These are phyloP conservation scores for Acinonyx jubatus DNA, from an alignment of 2,113 vertebrate genomes.

Conservation along the genomic window DNA sequence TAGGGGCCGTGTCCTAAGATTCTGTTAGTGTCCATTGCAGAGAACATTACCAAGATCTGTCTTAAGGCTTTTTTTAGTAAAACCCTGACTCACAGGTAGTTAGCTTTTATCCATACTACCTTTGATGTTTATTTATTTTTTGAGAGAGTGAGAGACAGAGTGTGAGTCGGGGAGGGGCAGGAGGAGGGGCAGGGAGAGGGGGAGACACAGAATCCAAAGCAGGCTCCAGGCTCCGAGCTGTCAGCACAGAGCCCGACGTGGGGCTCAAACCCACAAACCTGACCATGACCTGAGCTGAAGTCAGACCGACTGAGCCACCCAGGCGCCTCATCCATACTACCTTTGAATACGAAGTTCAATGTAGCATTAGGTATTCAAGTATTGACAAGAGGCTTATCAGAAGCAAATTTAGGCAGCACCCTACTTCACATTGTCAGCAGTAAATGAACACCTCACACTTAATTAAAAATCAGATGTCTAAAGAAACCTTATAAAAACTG, in stretches of 20 bases:
- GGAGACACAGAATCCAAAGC: no score
- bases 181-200: no score
- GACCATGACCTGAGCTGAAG: no score
- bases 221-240: no score
- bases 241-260: no score
- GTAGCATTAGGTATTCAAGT: constrained; percentile 6
- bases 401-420: constrained; percentile 9
- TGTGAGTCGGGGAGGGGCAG: no score
- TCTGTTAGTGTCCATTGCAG: background rate
- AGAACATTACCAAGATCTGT: background rate
- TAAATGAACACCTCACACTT: background rate
- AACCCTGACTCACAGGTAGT: background rate
- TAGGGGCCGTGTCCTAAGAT: background rate
- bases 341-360: background rate
- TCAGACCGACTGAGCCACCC: no score
- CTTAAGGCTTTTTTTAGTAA: constrained; percentile 14
- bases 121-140: background rate
- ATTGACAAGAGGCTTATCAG: constrained; percentile 43
- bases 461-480: constrained; percentile 43
- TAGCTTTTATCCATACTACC: background rate
- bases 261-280: no score
- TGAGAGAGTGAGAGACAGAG: no score
- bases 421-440: constrained; percentile 21
- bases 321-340: background rate
- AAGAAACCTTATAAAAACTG: background rate